These are phyloP conservation scores for Heliconius himera DNA, from an alignment of 1,140 invertebrate species.

Conservation along the genomic window DNA sequence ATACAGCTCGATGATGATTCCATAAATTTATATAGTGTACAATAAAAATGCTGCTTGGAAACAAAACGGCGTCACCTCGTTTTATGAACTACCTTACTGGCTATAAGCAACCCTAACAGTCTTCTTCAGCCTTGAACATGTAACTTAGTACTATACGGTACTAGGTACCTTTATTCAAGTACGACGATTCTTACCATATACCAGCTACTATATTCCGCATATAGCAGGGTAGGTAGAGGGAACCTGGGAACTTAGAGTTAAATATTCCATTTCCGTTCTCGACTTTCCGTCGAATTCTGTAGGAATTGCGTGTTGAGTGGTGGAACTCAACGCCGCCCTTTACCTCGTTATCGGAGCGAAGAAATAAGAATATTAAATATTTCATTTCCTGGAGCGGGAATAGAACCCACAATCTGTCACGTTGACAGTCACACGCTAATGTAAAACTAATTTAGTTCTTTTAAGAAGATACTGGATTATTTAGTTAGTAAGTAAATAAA, in stretches of 20 bases:
- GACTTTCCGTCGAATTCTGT: too few relatives aligned
- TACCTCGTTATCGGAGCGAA: too few relatives aligned
- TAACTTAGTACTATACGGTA: not conserved
- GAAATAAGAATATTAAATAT: too few relatives aligned
- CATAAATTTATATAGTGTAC: slow-evolving; percentile 80
- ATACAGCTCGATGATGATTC: slow-evolving; percentile 79
- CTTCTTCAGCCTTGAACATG: slow-evolving; percentile 43
- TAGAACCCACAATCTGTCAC: too few relatives aligned
- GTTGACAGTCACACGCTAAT: too few relatives aligned
- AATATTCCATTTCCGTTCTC: too few relatives aligned
- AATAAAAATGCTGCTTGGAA: slow-evolving; percentile 72
- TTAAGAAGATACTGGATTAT: slow-evolving; percentile 36
- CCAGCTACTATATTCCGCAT: too few relatives aligned
- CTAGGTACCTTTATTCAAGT: not conserved
- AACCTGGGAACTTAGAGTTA: too few relatives aligned
- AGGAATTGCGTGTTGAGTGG: too few relatives aligned
- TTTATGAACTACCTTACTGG: slow-evolving; percentile 64
- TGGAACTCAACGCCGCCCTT: too few relatives aligned
- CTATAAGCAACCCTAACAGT: slow-evolving; percentile 50
- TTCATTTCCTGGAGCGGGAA: too few relatives aligned
- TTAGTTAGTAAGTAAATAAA: slow-evolving; percentile 50
- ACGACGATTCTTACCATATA: not conserved
- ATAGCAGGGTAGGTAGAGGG: too few relatives aligned
- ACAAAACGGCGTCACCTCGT: slow-evolving; percentile 71
- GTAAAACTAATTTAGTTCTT: not conserved